Evolutionary conservation across 2,797 vertebrate genomes (phyloP).

Genomic region (Adrianichthys oophorus): DNA sequence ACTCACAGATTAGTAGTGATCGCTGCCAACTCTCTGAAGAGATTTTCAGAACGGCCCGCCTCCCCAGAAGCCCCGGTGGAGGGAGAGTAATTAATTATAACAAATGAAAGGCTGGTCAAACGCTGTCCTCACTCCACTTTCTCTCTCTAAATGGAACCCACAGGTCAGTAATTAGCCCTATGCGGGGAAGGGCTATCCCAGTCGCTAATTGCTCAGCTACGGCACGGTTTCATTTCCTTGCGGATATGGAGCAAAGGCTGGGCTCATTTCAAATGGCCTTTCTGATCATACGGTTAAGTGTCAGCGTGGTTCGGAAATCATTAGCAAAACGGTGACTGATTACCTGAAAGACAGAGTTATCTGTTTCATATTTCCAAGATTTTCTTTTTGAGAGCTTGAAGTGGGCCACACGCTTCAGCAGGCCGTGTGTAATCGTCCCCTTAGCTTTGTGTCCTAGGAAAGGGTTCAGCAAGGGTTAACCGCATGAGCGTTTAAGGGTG

Average conservation of each 20-base stretch:
- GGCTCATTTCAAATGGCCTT: constrained; percentile 5
- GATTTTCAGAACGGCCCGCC: constrained; percentile 59
- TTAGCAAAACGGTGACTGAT: not conserved
- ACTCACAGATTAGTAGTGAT: constrained; percentile 55
- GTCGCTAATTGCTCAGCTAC: constrained; percentile 68
- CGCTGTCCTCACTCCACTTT: constrained; percentile 55
- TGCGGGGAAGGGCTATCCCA: constrained; percentile 58
- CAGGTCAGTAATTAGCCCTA: constrained; percentile 78
- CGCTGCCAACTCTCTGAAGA: constrained; percentile 50
- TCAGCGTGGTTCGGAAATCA: constrained; percentile 24
- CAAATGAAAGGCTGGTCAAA: constrained; percentile 69
- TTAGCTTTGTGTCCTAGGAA: constrained; percentile 58
- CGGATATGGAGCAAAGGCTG: constrained; percentile 27
- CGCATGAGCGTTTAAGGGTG: constrained; percentile 75
- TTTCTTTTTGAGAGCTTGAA: constrained; percentile 11
- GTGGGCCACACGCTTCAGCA: constrained; percentile 39
- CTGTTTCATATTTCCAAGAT: not conserved
- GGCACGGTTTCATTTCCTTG: constrained; percentile 54
- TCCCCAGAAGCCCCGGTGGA: constrained; percentile 67
- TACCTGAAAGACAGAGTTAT: constrained; percentile 4
- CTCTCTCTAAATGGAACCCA: constrained; percentile 74
- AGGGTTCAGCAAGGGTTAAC: constrained; percentile 75
- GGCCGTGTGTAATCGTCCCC: constrained; percentile 50
- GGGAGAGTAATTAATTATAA: constrained; percentile 77
- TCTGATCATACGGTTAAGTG: constrained; percentile 12